Evolutionary conservation across 53 echinoderm and acorn worm species (phyloP).

Genomic region (Mesocentrotus franciscanus): DNA sequence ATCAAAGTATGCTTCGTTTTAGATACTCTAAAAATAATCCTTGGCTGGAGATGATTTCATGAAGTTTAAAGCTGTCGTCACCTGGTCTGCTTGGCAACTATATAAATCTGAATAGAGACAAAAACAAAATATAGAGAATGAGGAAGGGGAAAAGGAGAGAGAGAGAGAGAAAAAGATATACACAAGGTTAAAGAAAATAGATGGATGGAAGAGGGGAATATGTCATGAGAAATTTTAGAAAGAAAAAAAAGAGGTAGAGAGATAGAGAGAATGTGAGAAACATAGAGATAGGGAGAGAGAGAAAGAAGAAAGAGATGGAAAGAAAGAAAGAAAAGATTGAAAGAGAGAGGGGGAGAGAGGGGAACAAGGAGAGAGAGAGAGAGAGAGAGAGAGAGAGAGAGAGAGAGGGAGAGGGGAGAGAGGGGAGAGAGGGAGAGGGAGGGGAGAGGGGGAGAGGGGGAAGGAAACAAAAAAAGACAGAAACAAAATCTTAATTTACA

Average conservation of each 20-base stretch:
- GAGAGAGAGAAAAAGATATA: not conserved
- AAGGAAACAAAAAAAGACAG: not conserved
- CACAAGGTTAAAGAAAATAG: not conserved
- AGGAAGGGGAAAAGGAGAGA: not conserved
- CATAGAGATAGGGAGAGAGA: not conserved
- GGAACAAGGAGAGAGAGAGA: too few species aligned
- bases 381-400: not conserved
- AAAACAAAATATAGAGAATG: not conserved
- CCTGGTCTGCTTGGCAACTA: constrained; percentile 50
- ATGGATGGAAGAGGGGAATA: too few species aligned
- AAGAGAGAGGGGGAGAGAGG: not conserved
- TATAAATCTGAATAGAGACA: constrained; percentile 47
- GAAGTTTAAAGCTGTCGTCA: constrained; percentile 49
- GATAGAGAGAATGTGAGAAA: not conserved
- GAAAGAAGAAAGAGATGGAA: not conserved
- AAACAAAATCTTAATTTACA: not conserved
- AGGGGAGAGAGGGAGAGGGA: not conserved
- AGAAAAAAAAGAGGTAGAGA: too few species aligned
- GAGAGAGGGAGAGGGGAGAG: not conserved
- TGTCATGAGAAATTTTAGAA: too few species aligned
- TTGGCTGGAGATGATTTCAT: constrained; percentile 11
- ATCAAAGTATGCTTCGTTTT: constrained; percentile 18
- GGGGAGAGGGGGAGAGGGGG: not conserved
- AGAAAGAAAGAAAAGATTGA: not conserved
- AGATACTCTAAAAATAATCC: constrained; percentile 42